Base-by-base conservation (phyloP, 2,113 vertebrate species). In the Delphinapterus leucas region DNA sequence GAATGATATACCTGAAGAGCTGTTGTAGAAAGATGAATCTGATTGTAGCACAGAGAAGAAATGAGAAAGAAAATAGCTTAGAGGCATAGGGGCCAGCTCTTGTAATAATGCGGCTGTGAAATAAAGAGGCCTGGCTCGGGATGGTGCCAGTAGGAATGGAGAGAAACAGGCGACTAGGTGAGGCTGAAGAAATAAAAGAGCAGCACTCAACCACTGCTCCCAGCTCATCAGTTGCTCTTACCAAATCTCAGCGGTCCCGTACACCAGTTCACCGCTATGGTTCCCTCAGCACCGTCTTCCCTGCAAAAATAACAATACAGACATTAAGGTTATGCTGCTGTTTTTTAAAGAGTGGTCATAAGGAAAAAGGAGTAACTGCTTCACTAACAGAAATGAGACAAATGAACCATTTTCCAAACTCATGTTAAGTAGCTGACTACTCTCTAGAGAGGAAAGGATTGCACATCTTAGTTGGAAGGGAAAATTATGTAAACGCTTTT, bases 1-100 rank as follows among this genome's bases (percentile, higher is more conserved):
- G 73, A 92, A 74, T 26, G 49, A 84, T 95, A 74, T 6, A 58
- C 60, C 25, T 2, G 65, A 94, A 71, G 74, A 88, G 84, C 28
- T 53, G 85, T 55, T 68, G 85, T 44, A 92, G 84, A 67, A 94
- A 97, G 96, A 96, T 63, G 65, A 84, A 94, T 86, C 55, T 68
- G 65, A 90, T 28, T 82, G 79, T 3, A 15, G 33, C 15, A 61
- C 67, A n/a, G 41, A 68, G 61, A 58, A 88, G 85, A 96, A 85
- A 82, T 38, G 84, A 92, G 95, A 71, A 92, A 44, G 65, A 76
- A 95, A 97, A 93, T 15, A 95, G 87, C 80, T 90, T 88, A 33
- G 97, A 88, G 94, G 70, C 85, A 14, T 1, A 9, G 90, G 84
- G 88, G 76, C 88, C 73, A 71, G 95, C 70, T 60, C 67, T 77